Evolutionary conservation across 1,140 invertebrate genomes (phyloP), one percentile per base, ranked within the genome.

Genomic region (Capitella teleta): DNA sequence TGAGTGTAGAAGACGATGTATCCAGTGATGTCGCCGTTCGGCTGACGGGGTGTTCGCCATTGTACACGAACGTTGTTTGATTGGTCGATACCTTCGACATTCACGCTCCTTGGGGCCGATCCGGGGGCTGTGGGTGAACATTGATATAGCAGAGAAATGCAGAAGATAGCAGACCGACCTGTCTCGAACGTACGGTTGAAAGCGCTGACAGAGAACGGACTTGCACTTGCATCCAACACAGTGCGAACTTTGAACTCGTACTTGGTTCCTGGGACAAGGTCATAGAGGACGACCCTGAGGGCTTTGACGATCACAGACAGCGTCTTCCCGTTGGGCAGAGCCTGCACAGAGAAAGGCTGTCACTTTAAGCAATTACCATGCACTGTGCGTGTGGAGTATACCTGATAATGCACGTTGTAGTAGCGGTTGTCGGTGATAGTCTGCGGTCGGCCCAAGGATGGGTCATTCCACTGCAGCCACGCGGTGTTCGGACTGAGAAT

Each of bases 361-460:
- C n/a, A n/a, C n/a, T n/a, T n/a, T n/a, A n/a, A n/a, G n/a, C n/a
- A n/a, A n/a, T n/a, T n/a, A n/a, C n/a, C n/a, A 32, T 32, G n/a
- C n/a, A 32, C 8, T 32, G 30, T n/a, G 8, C 30, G 30, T 32
- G 30, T 32, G 30, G 30, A 32, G 30, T 10, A 10, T 32, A 32
- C 30, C 25, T 46, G 44, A 37, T 52, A 52, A 25, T 52, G 43
- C 28, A 52, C 50, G 43, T 38, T 47, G 43, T 52, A 52, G 43
- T 52, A 52, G n/a, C 50, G 25, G 42, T 46, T 47, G 43, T 52
- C 50, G 21, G 28, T 24, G 5, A 47, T 32, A 16, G 23, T 24
- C 23, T 46, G 40, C 19, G 21, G 43, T 2, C 40, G 42, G 12
- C 30, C 30, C 14, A 52, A 37, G 1, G 50, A 52, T 21, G 50